Base-by-base conservation (phyloP, 2,888 invertebrate species). In the Gasteruption jaculator region DNA sequence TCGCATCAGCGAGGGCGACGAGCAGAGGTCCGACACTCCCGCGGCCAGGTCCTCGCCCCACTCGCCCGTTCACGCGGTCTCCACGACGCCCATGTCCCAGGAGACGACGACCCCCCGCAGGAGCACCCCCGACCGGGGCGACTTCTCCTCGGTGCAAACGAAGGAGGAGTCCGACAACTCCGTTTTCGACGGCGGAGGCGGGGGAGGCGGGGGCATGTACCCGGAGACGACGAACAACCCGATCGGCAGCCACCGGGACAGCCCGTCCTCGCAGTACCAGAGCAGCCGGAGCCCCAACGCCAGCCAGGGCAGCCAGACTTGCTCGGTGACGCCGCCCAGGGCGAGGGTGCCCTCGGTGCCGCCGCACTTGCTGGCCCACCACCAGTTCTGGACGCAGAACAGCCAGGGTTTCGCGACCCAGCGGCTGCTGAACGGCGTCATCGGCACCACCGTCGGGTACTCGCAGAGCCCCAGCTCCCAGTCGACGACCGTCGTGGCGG, bases 141-240 rank as follows among this genome's bases (percentile, higher is more conserved):
- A 62, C 43, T 51, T 65, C 34, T 63, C 66, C 12, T 63, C 66
- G 11, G 57, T 60, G 12, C 68, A 68, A 34, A 63, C 64, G 39
- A 73, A 71, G 47, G 66, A 70, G 48, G 74, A 76, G 34, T 68
- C 75, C 39, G 76, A 76, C 48, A 76, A 75, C 52, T 75, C 76
- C 41, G 78, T 78, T 15, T 79, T 78, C 57, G 78, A 78, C 53
- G 78, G 72, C 5, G 72, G 71, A 48, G 72, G 73, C 45, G 59
- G 64, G 27, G 54, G 54, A 4, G 54, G 60, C 25, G 49, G 51
- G 27, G 54, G 54, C 22, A 25, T 34, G 5, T 52, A 58, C 8
- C 41, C 48, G 12, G 63, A 60, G 19, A 42, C 55, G 35, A 49
- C 58, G 46, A 52, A 45, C 43, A 63, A 58, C 38, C 54, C 59